Conservation (phyloP, 2,113 vertebrate genomes). For the Pampusana beccarii region DNA sequence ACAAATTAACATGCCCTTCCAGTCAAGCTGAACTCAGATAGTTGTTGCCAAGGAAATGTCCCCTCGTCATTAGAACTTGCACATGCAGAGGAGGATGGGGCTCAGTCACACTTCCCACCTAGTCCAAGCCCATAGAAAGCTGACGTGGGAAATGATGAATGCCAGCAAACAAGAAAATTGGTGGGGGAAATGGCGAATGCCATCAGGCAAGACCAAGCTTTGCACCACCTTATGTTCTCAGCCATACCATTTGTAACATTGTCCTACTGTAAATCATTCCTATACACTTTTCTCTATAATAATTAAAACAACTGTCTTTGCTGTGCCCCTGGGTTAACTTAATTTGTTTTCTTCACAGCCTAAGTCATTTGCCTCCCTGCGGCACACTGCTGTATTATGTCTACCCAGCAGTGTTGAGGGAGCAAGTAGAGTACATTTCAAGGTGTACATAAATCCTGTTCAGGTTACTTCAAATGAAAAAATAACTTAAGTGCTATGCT, state of each 20-base stretch:
- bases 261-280: not conserved
- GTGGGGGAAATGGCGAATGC: not conserved
- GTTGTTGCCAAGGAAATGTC: constrained; percentile 39
- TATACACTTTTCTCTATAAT: not conserved
- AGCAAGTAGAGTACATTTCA: constrained; percentile 25
- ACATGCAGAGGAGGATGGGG: not conserved
- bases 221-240: constrained; percentile 46
- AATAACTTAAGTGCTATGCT: constrained; percentile 4
- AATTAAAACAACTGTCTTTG: constrained; percentile 42
- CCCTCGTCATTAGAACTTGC: not conserved
- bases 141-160: not conserved
- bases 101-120: not conserved
- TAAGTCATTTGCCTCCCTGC: constrained; percentile 38
- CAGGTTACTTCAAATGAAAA: constrained; percentile 35
- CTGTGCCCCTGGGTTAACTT: constrained; percentile 45
- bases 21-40: constrained; percentile 14
- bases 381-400: not conserved
- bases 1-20: constrained; percentile 41
- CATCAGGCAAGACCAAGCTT: not conserved
- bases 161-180: not conserved
- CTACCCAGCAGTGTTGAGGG: constrained; percentile 18
- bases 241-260: accelerated
- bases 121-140: not conserved
- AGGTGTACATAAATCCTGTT: constrained; percentile 33
- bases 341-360: constrained; percentile 57